Conservation (phyloP, 2,797 vertebrate species). For the Chelmon rostratus region DNA sequence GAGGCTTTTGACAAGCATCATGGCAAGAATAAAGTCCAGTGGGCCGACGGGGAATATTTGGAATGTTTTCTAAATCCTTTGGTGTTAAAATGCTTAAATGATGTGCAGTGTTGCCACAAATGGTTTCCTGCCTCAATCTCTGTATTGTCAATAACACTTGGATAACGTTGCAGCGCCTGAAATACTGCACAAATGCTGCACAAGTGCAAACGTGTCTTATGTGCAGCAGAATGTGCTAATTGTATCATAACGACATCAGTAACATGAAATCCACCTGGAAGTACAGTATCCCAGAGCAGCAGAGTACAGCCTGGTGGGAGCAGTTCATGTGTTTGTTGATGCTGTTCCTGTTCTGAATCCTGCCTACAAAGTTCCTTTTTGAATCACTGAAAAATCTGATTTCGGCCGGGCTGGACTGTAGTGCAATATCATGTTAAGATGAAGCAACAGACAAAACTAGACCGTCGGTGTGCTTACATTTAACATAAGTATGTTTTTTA, state of each 20-base stretch:
- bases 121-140: background rate
- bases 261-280: background rate
- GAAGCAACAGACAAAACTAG: background rate
- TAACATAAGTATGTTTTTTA: background rate
- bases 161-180: background rate
- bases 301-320: background rate
- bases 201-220: background rate
- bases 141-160: background rate
- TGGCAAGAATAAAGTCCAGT: background rate
- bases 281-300: too few species aligned
- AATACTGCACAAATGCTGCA: background rate
- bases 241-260: background rate
- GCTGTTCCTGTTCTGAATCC: too few species aligned
- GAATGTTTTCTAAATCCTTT: background rate
- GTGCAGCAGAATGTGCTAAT: background rate
- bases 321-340: background rate
- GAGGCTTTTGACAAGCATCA: slow-evolving; percentile 10
- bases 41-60: background rate
- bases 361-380: too few species aligned
- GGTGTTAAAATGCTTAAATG: background rate
- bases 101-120: background rate
- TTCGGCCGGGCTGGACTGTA: background rate
- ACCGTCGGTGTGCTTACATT: background rate
- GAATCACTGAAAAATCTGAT: background rate
- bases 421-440: background rate